Conservation (phyloP, 2,797 vertebrate species). For the Lacerta agilis region DNA sequence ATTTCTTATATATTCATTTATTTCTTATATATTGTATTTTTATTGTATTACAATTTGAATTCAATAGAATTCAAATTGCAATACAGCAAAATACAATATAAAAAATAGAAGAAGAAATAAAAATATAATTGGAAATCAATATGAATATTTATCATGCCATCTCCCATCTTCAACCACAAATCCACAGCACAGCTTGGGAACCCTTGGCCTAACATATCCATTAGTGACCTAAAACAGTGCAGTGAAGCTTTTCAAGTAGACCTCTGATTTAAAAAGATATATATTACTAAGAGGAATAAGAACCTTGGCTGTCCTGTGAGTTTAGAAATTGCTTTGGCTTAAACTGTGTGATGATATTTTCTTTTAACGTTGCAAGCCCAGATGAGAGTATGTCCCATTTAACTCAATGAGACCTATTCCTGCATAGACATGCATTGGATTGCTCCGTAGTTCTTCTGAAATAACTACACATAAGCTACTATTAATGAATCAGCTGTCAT, state of each 20-base stretch:
- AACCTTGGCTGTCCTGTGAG: not conserved
- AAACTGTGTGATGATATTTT: not conserved
- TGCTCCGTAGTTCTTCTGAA: not conserved
- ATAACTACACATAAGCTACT: too few species aligned
- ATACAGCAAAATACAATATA: too few species aligned
- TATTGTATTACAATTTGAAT: too few species aligned
- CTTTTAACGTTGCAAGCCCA: not conserved
- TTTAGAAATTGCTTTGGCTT: not conserved
- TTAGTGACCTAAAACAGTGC: not conserved
- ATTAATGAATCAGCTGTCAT: not conserved
- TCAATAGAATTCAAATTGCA: too few species aligned
- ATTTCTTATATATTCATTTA: too few species aligned
- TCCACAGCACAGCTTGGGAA: too few species aligned
- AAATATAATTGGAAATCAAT: too few species aligned
- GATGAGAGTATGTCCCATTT: not conserved
- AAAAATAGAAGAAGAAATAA: too few species aligned
- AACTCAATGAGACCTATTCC: not conserved
- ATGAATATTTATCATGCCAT: too few species aligned
- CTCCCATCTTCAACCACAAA: too few species aligned
- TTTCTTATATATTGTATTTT: too few species aligned
- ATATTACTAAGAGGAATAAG: not conserved
- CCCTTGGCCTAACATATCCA: not conserved
- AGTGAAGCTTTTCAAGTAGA: not conserved
- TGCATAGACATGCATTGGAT: not conserved
- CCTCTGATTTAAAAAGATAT: not conserved